Base-by-base conservation (phyloP, 2,113 vertebrate species). In the Cebidichthys violaceus region DNA sequence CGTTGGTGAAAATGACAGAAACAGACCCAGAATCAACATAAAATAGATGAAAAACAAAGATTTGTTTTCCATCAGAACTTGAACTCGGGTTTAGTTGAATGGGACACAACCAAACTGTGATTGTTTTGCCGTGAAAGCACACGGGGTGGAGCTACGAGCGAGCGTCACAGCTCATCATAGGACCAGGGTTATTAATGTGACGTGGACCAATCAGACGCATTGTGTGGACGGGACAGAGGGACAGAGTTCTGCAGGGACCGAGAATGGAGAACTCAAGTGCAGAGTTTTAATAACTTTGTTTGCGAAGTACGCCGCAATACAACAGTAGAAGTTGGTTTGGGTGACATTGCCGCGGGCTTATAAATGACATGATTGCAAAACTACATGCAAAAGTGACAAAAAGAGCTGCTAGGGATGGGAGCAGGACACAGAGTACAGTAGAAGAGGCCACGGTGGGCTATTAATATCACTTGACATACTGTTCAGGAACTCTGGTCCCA, bases 381-480 rank as follows among this genome's bases (percentile, higher is more conserved):
- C n/a, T 17, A 50, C 35, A 52, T 50, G n/a, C 17, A 80, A 29
- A 79, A 70, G 55, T 60, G 35, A 81, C 41, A 72, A 81, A 79
- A 83, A 85, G 31, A 73, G 64, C 82, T 70, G 82, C 73, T 9
- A 64, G 79, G 79, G 70, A 75, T 60, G 79, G 71, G 41, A 39
- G 43, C 85, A 80, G 75, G 82, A 79, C 74, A 80, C 66, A 75
- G 43, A 79, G 82, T 74, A 50, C 64, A 50, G 68, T 31, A 67
- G 45, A 54, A 55, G 67, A 81, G 62, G 72, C 70, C 79, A 68
- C 65, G 59, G 31, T 10, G 9, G 33, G 77, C 81, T 76, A 86
- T 90, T 88, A 91, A 90, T 91, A 91, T 75, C 70, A 22, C 59
- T 70, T 75, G 79, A 71, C 67, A 81, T 43, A 55, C 43, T 75